Evolutionary conservation across 2,888 invertebrate species (phyloP).

Genomic region (Rhorus exstirpatorius): DNA sequence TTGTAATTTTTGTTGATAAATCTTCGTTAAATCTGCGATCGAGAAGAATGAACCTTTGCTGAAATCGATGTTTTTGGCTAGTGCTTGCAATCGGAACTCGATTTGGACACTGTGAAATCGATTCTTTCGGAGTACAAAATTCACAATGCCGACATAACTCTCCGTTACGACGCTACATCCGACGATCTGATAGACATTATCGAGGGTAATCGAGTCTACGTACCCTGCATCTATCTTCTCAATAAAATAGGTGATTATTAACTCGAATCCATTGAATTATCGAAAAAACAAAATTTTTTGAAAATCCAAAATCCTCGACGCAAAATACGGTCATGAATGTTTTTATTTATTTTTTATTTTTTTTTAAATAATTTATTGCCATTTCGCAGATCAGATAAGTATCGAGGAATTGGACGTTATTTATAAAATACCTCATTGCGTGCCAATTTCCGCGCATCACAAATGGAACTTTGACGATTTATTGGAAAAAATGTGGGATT

Average conservation of each 20-base stretch:
- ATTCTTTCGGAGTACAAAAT: slow-evolving; percentile 99
- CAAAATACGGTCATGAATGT: too few relatives aligned
- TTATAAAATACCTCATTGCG: slow-evolving; percentile 99
- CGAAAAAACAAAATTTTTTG: too few relatives aligned
- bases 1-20: too few relatives aligned
- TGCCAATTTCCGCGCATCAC: slow-evolving; percentile 99
- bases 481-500: slow-evolving; percentile 99
- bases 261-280: slow-evolving; percentile 50
- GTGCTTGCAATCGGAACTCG: slow-evolving; percentile 96
- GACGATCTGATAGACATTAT: slow-evolving; percentile 99
- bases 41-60: slow-evolving; percentile 10
- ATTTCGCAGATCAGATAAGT: slow-evolving; percentile 94
- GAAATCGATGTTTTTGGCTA: slow-evolving; percentile 80
- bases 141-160: slow-evolving; percentile 98
- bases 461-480: slow-evolving; percentile 99
- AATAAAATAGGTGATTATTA: slow-evolving; percentile 95
- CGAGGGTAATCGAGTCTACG: slow-evolving; percentile 99
- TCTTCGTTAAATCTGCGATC: too few relatives aligned
- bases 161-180: slow-evolving; percentile 97
- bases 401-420: slow-evolving; percentile 99
- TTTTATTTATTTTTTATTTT: slow-evolving; percentile 5
- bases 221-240: slow-evolving; percentile 99
- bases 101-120: slow-evolving; percentile 97
- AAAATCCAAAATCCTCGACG: not conserved
- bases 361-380: slow-evolving; percentile 1